phyloP scores from a whole-genome alignment of 2,113 vertebrate genomes.

The Lontra canadensis region DNA sequence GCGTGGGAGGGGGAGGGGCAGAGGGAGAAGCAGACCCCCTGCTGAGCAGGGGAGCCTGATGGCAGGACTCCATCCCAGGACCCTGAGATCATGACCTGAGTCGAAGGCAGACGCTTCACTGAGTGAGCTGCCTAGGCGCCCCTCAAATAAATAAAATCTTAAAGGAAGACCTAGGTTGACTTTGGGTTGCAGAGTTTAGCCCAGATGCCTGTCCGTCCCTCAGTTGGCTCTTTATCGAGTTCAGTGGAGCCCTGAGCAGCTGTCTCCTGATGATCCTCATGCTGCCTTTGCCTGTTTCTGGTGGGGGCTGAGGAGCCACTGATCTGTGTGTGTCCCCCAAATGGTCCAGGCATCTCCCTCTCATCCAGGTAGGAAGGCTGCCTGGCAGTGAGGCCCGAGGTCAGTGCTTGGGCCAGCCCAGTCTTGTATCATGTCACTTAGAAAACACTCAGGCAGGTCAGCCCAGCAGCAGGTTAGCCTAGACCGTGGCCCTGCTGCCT shows the following conservation, averaged over 20 bases:
- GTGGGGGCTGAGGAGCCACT: not conserved
- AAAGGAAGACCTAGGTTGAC: not conserved
- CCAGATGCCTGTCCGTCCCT: not conserved
- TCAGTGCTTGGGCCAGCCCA: not conserved
- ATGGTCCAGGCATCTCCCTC: not conserved
- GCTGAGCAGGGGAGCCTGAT: too few species aligned
- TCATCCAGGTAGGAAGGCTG: not conserved
- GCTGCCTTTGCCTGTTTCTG: not conserved
- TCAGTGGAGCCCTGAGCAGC: not conserved
- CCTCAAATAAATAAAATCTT: not conserved
- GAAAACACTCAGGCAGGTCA: not conserved
- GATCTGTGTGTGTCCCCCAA: not conserved
- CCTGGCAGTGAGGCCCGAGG: not conserved
- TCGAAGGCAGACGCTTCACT: too few species aligned
- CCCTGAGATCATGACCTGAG: too few species aligned
- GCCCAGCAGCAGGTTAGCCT: not conserved
- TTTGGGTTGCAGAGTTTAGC: not conserved
- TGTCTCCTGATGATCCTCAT: not conserved
- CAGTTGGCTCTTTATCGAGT: not conserved
- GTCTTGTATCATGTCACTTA: not conserved
- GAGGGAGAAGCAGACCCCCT: too few species aligned
- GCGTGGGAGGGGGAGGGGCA: too few species aligned
- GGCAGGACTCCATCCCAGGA: too few species aligned
- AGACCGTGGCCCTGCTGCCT: not conserved
- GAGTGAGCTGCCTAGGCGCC: too few species aligned